A percentile compares a stretch with the other conserved stretches of the same genome.
phyloP scores from a whole-genome alignment of 2,113 vertebrate species.

The Onychorhynchus coronatus region DNA sequence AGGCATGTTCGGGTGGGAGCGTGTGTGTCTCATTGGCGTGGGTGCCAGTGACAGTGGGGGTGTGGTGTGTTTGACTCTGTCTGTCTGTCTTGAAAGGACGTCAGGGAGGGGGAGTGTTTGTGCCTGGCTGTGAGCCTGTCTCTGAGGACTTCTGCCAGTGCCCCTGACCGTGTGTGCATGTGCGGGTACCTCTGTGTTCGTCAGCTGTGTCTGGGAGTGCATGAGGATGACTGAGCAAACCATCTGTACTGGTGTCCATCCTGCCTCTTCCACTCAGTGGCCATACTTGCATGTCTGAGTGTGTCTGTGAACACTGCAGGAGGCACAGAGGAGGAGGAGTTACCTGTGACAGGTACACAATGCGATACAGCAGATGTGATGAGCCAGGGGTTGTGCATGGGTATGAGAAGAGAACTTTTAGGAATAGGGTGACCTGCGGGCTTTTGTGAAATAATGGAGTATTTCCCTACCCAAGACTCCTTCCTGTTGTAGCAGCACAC shows the following conservation, averaged over 20 bases:
- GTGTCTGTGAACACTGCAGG: neutral
- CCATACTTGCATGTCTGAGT: neutral
- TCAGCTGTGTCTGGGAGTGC: neutral
- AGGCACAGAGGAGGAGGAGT: neutral
- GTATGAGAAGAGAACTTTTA: accelerated
- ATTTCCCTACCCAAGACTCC: neutral
- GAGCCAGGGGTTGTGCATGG: neutral
- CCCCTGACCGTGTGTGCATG: neutral
- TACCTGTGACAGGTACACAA: neutral
- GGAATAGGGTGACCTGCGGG: accelerated
- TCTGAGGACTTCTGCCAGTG: neutral
- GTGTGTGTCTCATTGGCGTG: neutral
- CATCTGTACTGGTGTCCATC: neutral
- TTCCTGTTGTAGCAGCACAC: neutral
- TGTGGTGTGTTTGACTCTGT: neutral
- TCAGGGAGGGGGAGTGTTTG: neutral
- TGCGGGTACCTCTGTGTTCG: neutral
- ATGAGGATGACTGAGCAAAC: neutral
- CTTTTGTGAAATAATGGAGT: neutral
- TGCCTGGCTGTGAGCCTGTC: neutral
- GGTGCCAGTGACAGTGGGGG: neutral
- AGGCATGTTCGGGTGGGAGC: neutral
- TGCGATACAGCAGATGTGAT: accelerated
- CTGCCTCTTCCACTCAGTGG: neutral
- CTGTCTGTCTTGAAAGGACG: neutral